Evolutionary conservation across 2,888 invertebrate species (phyloP), one percentile per base, ranked within the genome.

Genomic region (Lottia scabra): DNA sequence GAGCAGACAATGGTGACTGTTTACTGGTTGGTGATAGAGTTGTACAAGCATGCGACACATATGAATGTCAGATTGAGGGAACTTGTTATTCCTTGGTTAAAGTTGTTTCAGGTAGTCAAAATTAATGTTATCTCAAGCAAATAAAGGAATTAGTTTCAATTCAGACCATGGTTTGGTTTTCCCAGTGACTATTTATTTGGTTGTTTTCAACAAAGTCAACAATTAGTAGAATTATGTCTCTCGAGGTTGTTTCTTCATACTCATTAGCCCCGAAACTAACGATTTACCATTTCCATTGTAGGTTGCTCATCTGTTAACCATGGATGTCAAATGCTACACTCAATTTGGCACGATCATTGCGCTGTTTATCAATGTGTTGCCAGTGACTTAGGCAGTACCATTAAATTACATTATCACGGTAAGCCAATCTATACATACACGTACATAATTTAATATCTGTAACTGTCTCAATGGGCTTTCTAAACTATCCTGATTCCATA

Each of bases 331-430:
- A 44, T 63, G 23, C 12, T 71, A 45, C 45, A 48, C 63, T 67
- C 67, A n/a, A 63, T 71, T 63, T 71, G 71, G 71, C 67, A 71
- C 26, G 71, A 71, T 45, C 63, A 62, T 62, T 71, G 71, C 16
- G 38, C 67, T 13, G 26, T 71, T 13, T 71, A 67, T 27, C 71
- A 71, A 63, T 71, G 71, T 66, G 23, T 27, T 38, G 38, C 38
- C 10, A 38, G 38, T 38, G 38, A 38, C 38, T 38, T 38, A 38
- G 38, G 38, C 3, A 38, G 38, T 38, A 38, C 38, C 38, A 38
- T 38, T 38, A 38, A 38, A 38, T 38, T 38, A 63, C 69, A 70
- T 26, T 70, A 63, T 4, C 69, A 70, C 27, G 69, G 69, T 70
- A 4, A 26, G 67, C 10, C 38, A 38, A 8, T 38, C 38, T 38